These are phyloP conservation scores for Barypeithes pellucidus DNA, from an alignment of 2,888 invertebrate species.

Conservation along the genomic window DNA sequence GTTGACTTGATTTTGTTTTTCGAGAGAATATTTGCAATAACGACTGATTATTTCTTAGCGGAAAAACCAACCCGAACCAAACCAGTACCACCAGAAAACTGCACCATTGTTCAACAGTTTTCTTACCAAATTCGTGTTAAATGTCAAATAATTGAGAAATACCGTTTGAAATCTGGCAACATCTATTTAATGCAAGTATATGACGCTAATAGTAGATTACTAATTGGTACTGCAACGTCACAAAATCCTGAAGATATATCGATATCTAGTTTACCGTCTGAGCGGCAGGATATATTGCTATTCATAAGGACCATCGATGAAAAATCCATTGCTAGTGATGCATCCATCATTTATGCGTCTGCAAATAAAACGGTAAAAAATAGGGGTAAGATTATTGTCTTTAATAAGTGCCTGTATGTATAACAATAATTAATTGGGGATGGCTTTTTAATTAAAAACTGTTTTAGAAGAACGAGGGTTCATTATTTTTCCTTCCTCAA, in stretches of 20 bases:
- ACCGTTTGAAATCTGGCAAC: constrained; percentile 59
- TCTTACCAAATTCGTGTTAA: constrained; percentile 70
- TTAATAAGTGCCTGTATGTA: too few species aligned
- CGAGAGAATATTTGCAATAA: too few species aligned
- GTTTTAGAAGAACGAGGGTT: too few species aligned
- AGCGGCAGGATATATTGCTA: constrained; percentile 69
- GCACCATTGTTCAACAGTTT: constrained; percentile 71
- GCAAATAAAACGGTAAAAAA: constrained; percentile 56
- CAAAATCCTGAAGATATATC: constrained; percentile 71
- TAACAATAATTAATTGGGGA: too few species aligned
- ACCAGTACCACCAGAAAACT: constrained; percentile 73
- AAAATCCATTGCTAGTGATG: constrained; percentile 72
- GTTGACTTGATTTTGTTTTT: too few species aligned
- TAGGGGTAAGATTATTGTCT: constrained; percentile 50
- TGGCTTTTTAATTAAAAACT: too few species aligned
- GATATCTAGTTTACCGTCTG: constrained; percentile 70
- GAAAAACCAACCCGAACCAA: constrained; percentile 51
- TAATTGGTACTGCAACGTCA: constrained; percentile 73
- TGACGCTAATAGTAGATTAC: constrained; percentile 72
- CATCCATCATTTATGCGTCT: constrained; percentile 71
- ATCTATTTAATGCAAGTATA: constrained; percentile 73
- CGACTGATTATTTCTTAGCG: constrained; percentile 26
- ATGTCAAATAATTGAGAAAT: constrained; percentile 70
- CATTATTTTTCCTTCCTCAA: too few species aligned
- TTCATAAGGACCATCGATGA: constrained; percentile 72